Conservation (phyloP, 2,888 invertebrate species). For the Sminthurinus aureus region DNA sequence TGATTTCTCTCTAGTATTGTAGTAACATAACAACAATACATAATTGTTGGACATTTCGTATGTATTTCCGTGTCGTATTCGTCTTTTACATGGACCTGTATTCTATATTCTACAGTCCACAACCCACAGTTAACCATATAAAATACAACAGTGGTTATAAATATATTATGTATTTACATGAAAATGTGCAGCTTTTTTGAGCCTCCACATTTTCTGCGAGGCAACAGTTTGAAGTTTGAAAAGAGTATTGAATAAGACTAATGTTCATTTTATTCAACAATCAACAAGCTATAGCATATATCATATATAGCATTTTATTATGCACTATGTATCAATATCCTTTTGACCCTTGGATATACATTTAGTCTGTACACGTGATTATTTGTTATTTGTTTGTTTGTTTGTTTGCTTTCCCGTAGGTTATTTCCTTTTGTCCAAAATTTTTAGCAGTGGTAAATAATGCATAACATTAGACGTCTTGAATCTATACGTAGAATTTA, state of each 20-base stretch:
- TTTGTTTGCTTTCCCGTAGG: too few relatives aligned
- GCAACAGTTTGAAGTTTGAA: neutral
- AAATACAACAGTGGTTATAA: neutral
- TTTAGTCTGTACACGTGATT: too few relatives aligned
- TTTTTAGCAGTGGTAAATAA: too few relatives aligned
- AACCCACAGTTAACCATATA: neutral
- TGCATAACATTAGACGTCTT: too few relatives aligned
- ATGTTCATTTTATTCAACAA: constrained; percentile 12
- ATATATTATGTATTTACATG: neutral
- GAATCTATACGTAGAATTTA: too few relatives aligned
- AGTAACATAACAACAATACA: neutral
- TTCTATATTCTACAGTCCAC: neutral
- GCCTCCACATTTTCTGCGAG: neutral
- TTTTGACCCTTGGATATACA: neutral
- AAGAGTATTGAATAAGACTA: neutral
- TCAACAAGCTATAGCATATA: neutral
- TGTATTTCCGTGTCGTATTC: neutral
- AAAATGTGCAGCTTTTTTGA: neutral
- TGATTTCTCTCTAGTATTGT: constrained; percentile 1
- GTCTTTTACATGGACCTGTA: neutral
- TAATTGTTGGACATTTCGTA: neutral
- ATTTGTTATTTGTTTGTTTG: too few relatives aligned
- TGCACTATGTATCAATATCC: neutral
- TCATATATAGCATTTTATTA: neutral
- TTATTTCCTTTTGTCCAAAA: too few relatives aligned